Percentiles rank a stretch among this genome's conserved stretches.
These are phyloP conservation scores for Chesias legatella DNA, from an alignment of 2,888 invertebrate genomes.

Conservation along the genomic window DNA sequence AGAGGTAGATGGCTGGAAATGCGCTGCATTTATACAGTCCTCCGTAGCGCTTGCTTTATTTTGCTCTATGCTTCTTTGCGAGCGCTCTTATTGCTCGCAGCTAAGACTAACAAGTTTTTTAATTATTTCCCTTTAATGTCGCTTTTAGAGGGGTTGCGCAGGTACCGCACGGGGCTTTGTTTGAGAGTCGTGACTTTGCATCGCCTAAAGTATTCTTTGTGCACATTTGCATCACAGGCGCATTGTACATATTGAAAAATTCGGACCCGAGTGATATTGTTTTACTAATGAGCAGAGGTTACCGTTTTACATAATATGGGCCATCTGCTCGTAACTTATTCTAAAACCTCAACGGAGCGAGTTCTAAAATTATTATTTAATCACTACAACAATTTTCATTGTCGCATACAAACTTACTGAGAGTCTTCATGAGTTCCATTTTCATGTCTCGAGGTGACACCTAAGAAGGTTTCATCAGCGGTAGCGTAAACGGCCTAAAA, in stretches of 20 bases:
- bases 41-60: slow-evolving; percentile 58
- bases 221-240: slow-evolving; percentile 7
- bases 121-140: slow-evolving; percentile 76
- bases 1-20: slow-evolving; percentile 68
- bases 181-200: slow-evolving; percentile 25
- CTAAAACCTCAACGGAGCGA: no score
- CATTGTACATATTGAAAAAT: no score
- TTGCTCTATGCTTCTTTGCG: slow-evolving; percentile 65
- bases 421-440: slow-evolving; percentile 11
- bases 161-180: slow-evolving; percentile 37
- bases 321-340: no score
- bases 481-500: slow-evolving; percentile 25
- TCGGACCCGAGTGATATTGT: no score
- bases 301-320: no score
- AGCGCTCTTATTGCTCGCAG: slow-evolving; percentile 66
- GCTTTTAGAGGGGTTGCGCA: slow-evolving; percentile 57
- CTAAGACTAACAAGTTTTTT: slow-evolving; percentile 75
- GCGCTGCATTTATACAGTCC: slow-evolving; percentile 19
- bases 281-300: no score
- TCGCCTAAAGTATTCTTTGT: slow-evolving; percentile 13
- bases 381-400: no score
- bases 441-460: slow-evolving; percentile 21
- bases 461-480: slow-evolving; percentile 25
- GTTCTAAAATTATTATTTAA: no score
- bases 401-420: no score